phyloP scores from a whole-genome alignment of 2,113 vertebrate species.

The Chascanopsetta lugubris region DNA sequence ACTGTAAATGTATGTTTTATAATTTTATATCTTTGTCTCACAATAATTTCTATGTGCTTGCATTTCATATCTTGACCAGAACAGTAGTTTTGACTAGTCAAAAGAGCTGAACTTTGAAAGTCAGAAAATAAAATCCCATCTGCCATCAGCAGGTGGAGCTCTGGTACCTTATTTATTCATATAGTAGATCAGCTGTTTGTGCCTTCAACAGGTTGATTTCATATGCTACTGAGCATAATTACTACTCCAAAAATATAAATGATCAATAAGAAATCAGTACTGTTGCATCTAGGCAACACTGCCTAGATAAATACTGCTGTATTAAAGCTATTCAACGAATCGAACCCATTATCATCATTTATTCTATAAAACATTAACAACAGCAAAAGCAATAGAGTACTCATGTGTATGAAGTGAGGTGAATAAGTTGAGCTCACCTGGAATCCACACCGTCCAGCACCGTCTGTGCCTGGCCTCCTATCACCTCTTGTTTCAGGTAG shows the following conservation, averaged over 20 bases:
- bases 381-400: neutral
- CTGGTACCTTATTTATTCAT: slow-evolving; percentile 34
- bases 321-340: neutral
- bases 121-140: neutral
- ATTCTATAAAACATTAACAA: too few species aligned
- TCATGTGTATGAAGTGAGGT: neutral
- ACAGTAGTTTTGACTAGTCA: neutral
- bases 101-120: neutral
- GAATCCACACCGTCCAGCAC: slow-evolving; percentile 92
- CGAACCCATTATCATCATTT: too few species aligned
- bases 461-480: slow-evolving; percentile 90
- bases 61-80: too few species aligned
- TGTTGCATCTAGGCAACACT: neutral
- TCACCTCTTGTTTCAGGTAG: slow-evolving; percentile 99
- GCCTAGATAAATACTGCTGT: neutral
- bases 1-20: too few species aligned
- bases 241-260: too few species aligned
- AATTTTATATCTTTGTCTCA: too few species aligned
- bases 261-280: neutral
- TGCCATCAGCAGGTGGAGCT: slow-evolving; percentile 75
- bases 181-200: slow-evolving; percentile 14
- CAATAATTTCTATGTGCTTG: too few species aligned
- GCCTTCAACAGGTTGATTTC: slow-evolving; percentile 60
- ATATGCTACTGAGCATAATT: slow-evolving; percentile 7
- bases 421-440: slow-evolving; percentile 82